Base-by-base conservation (phyloP, 2,888 invertebrate species). In the Steromphala cineraria region DNA sequence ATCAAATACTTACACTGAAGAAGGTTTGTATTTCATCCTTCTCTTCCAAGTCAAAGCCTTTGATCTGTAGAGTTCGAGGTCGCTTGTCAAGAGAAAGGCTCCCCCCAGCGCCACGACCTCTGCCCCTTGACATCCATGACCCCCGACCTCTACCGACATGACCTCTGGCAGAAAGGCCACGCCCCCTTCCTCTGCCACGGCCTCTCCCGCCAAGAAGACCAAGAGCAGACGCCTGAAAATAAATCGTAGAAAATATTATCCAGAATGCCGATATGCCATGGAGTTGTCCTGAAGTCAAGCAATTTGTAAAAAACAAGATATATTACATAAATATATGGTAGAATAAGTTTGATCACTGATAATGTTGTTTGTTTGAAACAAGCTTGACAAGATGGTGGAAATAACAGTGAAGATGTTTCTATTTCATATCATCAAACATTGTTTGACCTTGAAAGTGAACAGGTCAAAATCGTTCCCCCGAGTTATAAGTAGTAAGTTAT, bases 11-110 rank as follows among this genome's bases (percentile, higher is more conserved):
- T 94, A 98, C 98, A 93, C 96, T 95, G 93, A 98, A 97, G 94
- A 98, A 98, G 10, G 95, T 95, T 81, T 97, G 93, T 55, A 98
- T 95, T 53, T 96, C 95, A 40, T 96, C 96, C 85, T 97, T 95
- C 88, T 98, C 98, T 84, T 97, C 97, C 15, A 95, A 95, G 89
- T 96, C 96, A 94, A 98, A 98, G 19, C 98, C 98, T 5, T 97
- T 96, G 75, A 98, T 96, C 82, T 97, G 95, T 81, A 98, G 94
- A 82, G 97, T 96, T 2, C 97, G 96, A 0, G 98, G 97, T 80
- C 98, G 94, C 87, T 98, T 96, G 94, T 98, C 98, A 55, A 97
- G 96, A 13, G 87, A 86, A 67, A 88, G 83, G 56, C 85, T 87
- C 10, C 90, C 89, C 19, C 86, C 85, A 13, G 87, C 81, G 19